A percentile compares a stretch with the other conserved stretches of the same genome.
Conservation (phyloP, 2,888 invertebrate genomes). For the Ichneumoninae sp. region DNA sequence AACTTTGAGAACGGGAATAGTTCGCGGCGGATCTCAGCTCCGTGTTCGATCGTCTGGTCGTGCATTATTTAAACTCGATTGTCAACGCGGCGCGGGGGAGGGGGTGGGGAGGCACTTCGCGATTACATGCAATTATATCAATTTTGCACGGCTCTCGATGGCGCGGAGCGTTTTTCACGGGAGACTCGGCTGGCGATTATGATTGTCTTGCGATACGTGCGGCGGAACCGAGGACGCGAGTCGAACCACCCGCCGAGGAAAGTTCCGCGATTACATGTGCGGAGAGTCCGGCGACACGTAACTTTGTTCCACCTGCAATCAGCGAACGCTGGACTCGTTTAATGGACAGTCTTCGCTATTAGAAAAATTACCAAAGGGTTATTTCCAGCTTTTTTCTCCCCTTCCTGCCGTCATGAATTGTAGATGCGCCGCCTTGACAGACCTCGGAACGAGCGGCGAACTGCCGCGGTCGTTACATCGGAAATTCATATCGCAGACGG, state of each 20-base stretch:
- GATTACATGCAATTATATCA: conserved; percentile 53
- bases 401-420: background rate
- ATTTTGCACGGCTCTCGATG: conserved; percentile 32
- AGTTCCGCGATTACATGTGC: conserved; percentile 42
- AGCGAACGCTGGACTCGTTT: background rate
- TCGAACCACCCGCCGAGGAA: conserved; percentile 31
- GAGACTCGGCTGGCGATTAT: conserved; percentile 20
- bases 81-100: conserved; percentile 38
- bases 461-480: background rate
- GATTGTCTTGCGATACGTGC: conserved; percentile 40
- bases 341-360: conserved; percentile 26
- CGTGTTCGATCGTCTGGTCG: conserved; percentile 5
- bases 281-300: conserved; percentile 22
- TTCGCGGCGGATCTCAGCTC: background rate
- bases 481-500: background rate
- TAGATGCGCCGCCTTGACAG: background rate
- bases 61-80: conserved; percentile 51
- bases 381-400: background rate
- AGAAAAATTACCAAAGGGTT: conserved; percentile 41
- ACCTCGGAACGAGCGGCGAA: background rate
- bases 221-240: background rate
- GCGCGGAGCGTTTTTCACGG: conserved; percentile 42
- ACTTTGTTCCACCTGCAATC: conserved; percentile 13
- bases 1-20: background rate
- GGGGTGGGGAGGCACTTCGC: conserved; percentile 9